Conservation (phyloP, 30 jellyfish, hydroid and myxozoan species). For the Turritopsis dohrnii region DNA sequence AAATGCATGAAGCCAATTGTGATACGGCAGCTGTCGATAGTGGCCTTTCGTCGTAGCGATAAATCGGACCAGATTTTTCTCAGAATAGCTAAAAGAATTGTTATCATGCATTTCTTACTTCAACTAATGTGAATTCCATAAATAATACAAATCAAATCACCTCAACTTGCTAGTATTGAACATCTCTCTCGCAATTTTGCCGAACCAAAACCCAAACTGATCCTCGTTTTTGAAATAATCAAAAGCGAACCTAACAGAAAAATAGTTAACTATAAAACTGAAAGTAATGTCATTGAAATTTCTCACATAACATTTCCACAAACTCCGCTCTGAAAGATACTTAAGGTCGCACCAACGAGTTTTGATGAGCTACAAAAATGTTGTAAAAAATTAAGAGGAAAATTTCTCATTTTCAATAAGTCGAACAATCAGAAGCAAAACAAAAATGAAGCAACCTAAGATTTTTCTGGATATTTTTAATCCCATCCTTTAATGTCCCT, state of each 20-base stretch:
- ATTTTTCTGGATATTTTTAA: too few species aligned
- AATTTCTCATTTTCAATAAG: too few species aligned
- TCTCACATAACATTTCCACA: neutral
- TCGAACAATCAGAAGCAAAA: too few species aligned
- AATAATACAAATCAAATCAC: neutral
- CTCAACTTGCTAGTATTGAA: neutral
- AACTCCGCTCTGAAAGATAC: too few species aligned
- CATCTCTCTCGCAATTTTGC: neutral
- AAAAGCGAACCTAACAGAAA: constrained; percentile 16
- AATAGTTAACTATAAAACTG: too few species aligned
- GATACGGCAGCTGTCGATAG: constrained; percentile 42
- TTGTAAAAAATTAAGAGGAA: too few species aligned
- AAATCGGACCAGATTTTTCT: constrained; percentile 22
- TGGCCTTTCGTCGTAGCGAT: constrained; percentile 15
- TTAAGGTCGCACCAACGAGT: too few species aligned
- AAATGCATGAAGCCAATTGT: constrained; percentile 51
- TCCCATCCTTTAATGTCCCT: too few species aligned
- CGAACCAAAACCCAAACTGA: neutral
- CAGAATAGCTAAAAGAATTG: constrained; percentile 2
- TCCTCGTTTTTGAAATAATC: neutral
- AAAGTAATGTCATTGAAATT: too few species aligned
- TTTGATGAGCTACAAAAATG: too few species aligned
- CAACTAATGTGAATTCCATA: neutral
- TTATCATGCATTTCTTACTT: neutral
- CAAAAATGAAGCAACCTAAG: too few species aligned